Conservation (phyloP, 2,797 vertebrate genomes). For the Gallirallus australis region DNA sequence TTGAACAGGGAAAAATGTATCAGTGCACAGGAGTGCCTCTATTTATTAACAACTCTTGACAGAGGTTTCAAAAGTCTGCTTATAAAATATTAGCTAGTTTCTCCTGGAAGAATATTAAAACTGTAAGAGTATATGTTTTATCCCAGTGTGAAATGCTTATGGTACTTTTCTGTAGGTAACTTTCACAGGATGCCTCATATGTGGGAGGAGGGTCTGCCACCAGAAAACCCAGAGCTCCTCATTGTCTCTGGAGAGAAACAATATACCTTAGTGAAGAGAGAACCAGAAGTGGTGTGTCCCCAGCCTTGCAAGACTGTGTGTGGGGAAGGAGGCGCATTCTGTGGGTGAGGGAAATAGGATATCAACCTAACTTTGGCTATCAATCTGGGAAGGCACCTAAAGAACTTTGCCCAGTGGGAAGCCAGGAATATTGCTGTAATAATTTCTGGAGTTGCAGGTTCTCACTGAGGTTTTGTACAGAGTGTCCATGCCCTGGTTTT, state of each 20-base stretch:
- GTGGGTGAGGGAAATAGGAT: background rate
- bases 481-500: too few relatives aligned
- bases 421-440: background rate
- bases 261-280: background rate
- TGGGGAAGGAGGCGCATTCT: background rate
- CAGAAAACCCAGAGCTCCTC: background rate
- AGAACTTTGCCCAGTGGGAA: background rate
- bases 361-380: background rate
- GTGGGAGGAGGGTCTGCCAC: background rate
- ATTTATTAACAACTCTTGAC: background rate
- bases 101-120: background rate
- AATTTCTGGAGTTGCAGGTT: background rate
- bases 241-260: background rate
- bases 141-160: background rate
- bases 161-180: background rate
- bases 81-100: background rate
- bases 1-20: background rate
- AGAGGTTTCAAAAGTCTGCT: slow-evolving; percentile 2
- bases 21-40: background rate
- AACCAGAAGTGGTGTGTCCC: background rate
- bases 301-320: background rate
- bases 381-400: background rate
- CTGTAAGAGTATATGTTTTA: background rate
- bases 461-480: background rate
- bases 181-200: background rate